phyloP scores from a whole-genome alignment of 2,797 vertebrate species.

The Lophotriccus pileatus region DNA sequence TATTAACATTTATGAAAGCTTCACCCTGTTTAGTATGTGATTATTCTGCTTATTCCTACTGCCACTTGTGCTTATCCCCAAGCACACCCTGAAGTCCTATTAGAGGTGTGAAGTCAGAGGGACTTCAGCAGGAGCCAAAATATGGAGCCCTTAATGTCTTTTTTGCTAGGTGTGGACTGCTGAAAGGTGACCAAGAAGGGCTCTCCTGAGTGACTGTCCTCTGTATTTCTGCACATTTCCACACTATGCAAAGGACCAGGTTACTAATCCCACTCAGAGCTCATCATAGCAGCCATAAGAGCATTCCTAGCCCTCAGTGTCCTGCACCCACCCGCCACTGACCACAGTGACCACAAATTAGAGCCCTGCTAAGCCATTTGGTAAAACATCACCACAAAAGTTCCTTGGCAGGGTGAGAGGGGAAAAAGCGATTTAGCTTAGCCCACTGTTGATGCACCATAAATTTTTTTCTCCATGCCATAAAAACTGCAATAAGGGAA shows the following conservation, averaged over 20 bases:
- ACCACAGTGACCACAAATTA: rapidly evolving
- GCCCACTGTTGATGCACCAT: not conserved
- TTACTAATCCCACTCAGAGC: not conserved
- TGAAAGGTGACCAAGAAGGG: not conserved
- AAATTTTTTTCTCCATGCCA: not conserved
- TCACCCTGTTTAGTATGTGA: not conserved
- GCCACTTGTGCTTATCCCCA: not conserved
- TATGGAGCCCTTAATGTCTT: not conserved
- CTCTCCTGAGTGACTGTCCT: not conserved
- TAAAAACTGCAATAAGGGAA: not conserved
- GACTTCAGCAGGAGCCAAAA: not conserved
- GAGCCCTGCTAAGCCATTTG: not conserved
- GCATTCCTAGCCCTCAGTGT: not conserved
- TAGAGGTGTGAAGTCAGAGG: not conserved
- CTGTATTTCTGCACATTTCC: not conserved
- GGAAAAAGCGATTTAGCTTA: not conserved
- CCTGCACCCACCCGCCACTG: not conserved
- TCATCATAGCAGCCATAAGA: rapidly evolving
- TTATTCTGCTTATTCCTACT: not conserved
- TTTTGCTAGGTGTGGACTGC: not conserved
- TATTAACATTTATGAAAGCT: not conserved
- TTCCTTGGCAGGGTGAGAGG: slow-evolving; percentile 1
- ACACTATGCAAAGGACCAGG: no score
- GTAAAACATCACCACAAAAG: not conserved
- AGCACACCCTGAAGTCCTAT: not conserved